A percentile compares a stretch with the other conserved stretches of the same genome.
phyloP scores from a whole-genome alignment of 2,797 vertebrate species.

The Sciaenops ocellatus region DNA sequence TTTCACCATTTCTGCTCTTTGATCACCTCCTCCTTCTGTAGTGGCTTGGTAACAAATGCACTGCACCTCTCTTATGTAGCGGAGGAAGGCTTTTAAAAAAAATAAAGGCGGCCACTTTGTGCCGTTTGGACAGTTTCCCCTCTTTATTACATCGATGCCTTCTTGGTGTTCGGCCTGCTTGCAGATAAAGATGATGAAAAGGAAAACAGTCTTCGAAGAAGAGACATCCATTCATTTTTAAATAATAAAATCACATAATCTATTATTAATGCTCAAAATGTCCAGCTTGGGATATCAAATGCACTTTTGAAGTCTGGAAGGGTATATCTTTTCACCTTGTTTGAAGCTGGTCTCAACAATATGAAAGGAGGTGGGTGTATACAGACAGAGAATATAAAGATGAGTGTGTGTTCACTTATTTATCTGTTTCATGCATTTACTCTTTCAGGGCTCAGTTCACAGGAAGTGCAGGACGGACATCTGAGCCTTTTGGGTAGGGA shows the following conservation, averaged over 20 bases:
- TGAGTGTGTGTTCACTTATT: conserved; percentile 82
- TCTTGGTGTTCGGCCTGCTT: conserved; percentile 33
- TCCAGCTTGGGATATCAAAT: conserved; percentile 78
- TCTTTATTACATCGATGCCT: conserved; percentile 30
- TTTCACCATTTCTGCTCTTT: conserved; percentile 34
- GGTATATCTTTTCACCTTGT: conserved; percentile 77
- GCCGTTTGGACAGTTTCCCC: conserved; percentile 27
- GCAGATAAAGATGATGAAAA: conserved; percentile 55
- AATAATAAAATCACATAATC: conserved; percentile 76
- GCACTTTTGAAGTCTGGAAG: conserved; percentile 80
- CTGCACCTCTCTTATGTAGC: background rate
- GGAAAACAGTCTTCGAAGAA: conserved; percentile 49
- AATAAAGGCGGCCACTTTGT: conserved; percentile 31
- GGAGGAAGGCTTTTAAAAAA: conserved; percentile 16
- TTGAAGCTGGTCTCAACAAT: conserved; percentile 67
- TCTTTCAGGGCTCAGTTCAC: conserved; percentile 75
- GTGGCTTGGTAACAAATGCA: conserved; percentile 19
- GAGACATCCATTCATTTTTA: conserved; percentile 67
- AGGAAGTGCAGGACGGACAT: conserved; percentile 66
- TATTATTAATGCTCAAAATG: conserved; percentile 83
- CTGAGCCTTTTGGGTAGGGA: conserved; percentile 69
- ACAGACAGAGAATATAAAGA: conserved; percentile 71
- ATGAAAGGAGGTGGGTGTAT: conserved; percentile 63
- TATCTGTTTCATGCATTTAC: conserved; percentile 77
- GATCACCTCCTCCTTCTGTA: conserved; percentile 16